Evolutionary conservation across 2,797 vertebrate species (phyloP).

Genomic region (Siniperca obscura): DNA sequence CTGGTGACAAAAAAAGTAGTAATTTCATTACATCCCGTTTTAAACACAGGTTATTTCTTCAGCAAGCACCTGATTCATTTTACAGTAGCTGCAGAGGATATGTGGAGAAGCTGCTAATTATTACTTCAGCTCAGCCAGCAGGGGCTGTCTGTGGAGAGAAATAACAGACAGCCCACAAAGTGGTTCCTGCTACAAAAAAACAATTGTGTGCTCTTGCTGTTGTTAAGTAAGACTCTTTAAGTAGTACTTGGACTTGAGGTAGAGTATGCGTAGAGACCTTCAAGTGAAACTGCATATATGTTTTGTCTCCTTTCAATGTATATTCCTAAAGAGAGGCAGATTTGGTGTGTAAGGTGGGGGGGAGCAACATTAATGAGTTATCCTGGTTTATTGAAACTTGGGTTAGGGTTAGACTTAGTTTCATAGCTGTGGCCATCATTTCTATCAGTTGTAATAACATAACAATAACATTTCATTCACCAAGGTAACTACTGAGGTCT

Average conservation of each 20-base stretch:
- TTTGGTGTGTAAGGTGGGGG: not conserved
- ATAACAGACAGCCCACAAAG: conserved; percentile 17
- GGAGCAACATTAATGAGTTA: not conserved
- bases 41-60: conserved; percentile 20
- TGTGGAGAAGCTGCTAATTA: conserved; percentile 40
- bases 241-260: not conserved
- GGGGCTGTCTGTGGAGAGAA: conserved; percentile 5
- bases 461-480: not conserved
- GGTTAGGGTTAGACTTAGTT: too few species aligned
- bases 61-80: not conserved
- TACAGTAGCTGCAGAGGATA: not conserved
- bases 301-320: not conserved
- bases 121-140: conserved; percentile 30
- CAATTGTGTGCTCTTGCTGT: not conserved
- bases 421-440: too few species aligned
- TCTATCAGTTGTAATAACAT: not conserved
- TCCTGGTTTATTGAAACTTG: not conserved
- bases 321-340: not conserved
- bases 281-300: not conserved
- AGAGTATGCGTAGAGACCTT: not conserved
- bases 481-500: not conserved
- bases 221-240: not conserved
- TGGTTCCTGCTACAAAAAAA: conserved; percentile 1
- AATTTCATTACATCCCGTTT: conserved; percentile 21
- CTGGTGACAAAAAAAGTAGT: not conserved